Evolutionary conservation across 2,113 vertebrate species (phyloP), one percentile per base, ranked within the genome.

Genomic region (Zosterops pallidus): DNA sequence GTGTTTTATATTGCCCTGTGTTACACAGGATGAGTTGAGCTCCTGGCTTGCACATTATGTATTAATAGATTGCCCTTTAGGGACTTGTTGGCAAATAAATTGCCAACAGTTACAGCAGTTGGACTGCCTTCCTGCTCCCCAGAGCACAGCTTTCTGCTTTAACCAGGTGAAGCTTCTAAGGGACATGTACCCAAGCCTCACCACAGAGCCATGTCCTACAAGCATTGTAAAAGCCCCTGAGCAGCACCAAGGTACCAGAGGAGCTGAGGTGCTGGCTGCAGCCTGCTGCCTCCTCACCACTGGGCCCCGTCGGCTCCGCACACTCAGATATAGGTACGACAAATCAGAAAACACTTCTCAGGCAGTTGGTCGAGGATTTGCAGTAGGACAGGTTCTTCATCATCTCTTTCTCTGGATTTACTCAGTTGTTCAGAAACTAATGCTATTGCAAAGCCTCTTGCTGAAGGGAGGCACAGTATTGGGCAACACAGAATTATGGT

Each of bases 301-400:
- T 5, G 3, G 13, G 22, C 47, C 65, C 15, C 2, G 42, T 0
- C 0, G 44, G 21, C 62, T 62, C 13, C 12, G 19, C 11, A 5
- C 8, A 24, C 42, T 75, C 52, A 67, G 37, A 56, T 50, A 37
- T 46, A 46, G 59, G 8, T 25, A 57, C 1, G 6, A 63, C 52
- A 77, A 46, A 75, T 28, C 0, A 1, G 33, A 64, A 75, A 37
- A 41, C 5, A 5, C 11, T 47, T 37, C 74, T 56, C 17, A 3
- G 31, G 11, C 21, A 49, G 18, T 24, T 60, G 31, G 9, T 23
- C 1, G 1, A 2, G 68, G 71, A 62, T 60, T 29, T 68, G 39
- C 1, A 5, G 14, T 19, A 65, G 37, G 50, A 23, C 23, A 70
- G 47, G 22, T 18, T 86, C 92, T 57, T 17, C 24, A 31, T 19